Conservation (phyloP, 2,113 vertebrate genomes). For the Cisticola juncidis region DNA sequence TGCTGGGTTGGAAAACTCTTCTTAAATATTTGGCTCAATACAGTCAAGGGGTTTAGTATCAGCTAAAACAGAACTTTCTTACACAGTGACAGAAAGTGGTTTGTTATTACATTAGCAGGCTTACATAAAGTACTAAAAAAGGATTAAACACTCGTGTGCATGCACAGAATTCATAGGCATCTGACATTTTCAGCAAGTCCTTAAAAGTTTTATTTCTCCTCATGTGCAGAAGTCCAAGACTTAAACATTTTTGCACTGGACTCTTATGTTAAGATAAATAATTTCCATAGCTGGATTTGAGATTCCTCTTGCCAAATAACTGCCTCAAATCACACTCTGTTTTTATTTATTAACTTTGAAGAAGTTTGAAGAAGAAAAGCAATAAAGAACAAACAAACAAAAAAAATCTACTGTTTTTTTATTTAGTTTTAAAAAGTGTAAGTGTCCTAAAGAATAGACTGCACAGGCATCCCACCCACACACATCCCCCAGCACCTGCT, state of each 20-base stretch:
- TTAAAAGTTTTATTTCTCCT: background rate
- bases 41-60: background rate
- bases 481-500: background rate
- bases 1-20: background rate
- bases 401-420: background rate
- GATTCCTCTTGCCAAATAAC: background rate
- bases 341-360: background rate
- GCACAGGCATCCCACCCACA: background rate
- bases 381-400: background rate
- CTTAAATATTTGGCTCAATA: background rate
- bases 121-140: background rate
- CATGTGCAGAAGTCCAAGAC: background rate
- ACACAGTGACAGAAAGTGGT: background rate
- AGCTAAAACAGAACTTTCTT: background rate
- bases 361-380: background rate
- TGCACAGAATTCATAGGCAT: background rate
- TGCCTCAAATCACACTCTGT: background rate
- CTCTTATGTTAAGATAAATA: background rate
- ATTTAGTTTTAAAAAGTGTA: background rate
- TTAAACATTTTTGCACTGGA: background rate
- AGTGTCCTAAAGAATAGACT: background rate
- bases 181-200: background rate
- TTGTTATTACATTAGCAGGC: background rate
- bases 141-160: background rate
- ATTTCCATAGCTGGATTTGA: background rate